phyloP scores from a whole-genome alignment of 2,797 vertebrate species.

The Falco novaeseelandiae region DNA sequence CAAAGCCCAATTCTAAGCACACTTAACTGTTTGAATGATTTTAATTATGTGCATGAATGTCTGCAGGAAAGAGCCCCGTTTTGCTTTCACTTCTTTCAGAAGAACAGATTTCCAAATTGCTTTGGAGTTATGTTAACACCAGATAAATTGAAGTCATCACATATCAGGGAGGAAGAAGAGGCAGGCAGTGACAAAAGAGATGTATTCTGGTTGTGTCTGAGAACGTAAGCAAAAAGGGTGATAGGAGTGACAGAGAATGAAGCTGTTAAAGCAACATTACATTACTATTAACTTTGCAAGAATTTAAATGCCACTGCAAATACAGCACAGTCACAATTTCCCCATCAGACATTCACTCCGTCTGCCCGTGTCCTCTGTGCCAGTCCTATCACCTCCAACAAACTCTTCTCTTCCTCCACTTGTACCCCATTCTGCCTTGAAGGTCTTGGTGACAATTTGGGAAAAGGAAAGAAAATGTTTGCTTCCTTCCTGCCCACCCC shows the following conservation, averaged over 20 bases:
- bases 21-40: neutral
- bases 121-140: neutral
- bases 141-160: neutral
- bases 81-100: neutral
- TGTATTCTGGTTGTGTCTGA: neutral
- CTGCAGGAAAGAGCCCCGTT: neutral
- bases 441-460: neutral
- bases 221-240: neutral
- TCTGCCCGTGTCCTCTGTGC: neutral
- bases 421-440: neutral
- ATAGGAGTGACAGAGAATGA: neutral
- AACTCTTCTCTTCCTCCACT: neutral
- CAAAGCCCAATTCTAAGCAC: neutral
- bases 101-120: neutral
- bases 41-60: neutral
- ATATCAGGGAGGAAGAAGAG: neutral
- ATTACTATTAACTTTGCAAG: neutral
- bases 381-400: neutral
- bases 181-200: neutral
- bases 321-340: neutral
- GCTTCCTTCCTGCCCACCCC: neutral
- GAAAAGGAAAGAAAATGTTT: neutral
- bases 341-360: neutral
- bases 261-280: neutral
- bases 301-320: neutral